These are phyloP conservation scores for Hyppa rectilinea DNA, from an alignment of 2,888 invertebrate genomes.

Conservation along the genomic window DNA sequence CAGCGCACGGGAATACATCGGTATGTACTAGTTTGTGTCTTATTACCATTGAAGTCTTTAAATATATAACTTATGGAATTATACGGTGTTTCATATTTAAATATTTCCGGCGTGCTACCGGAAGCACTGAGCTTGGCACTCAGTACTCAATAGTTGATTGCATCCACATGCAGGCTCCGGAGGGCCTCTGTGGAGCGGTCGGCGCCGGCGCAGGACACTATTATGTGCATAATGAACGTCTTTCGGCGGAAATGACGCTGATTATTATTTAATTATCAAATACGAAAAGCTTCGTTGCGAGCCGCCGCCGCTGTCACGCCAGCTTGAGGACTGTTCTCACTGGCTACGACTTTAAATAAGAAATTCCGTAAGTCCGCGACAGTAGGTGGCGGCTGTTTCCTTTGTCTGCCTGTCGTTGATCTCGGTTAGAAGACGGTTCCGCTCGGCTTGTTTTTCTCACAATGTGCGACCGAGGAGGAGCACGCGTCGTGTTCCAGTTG, in stretches of 20 bases:
- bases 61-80: background rate
- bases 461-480: background rate
- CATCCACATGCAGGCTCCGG: too few species aligned
- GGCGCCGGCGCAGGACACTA: background rate
- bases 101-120: background rate
- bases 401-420: slow-evolving; percentile 25
- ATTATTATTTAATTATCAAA: background rate
- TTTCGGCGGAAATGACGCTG: background rate
- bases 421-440: slow-evolving; percentile 12
- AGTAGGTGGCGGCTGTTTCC: background rate
- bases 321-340: slow-evolving; percentile 1
- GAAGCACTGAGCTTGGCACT: background rate
- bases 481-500: background rate
- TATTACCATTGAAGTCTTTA: background rate
- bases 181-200: background rate
- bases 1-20: background rate
- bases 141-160: too few species aligned
- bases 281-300: background rate
- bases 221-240: too few species aligned
- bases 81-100: background rate
- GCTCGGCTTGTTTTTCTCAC: background rate
- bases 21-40: background rate
- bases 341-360: slow-evolving; percentile 34
- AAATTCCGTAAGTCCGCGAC: slow-evolving; percentile 27
- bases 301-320: background rate